Conservation (phyloP, 2,797 vertebrate genomes). For the Falco novaeseelandiae region DNA sequence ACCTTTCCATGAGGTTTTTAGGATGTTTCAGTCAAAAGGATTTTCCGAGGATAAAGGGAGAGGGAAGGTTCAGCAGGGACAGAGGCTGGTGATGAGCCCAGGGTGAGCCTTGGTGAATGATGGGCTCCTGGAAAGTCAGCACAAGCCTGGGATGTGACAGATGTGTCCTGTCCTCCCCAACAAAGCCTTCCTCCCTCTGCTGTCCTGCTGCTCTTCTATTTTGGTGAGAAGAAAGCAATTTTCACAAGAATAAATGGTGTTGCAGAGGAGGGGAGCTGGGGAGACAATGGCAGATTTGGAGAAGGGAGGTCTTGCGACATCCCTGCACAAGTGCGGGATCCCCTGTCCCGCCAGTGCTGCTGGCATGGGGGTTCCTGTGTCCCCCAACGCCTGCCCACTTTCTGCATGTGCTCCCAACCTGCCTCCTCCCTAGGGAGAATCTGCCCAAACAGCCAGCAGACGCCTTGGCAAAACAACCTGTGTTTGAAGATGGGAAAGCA, state of each 20-base stretch:
- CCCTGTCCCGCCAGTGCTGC: fast-evolving
- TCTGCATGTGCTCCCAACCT: neutral
- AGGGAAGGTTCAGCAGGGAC: fast-evolving
- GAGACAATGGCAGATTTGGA: neutral
- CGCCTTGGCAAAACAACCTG: neutral
- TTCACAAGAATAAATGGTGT: neutral
- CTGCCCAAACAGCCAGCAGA: neutral
- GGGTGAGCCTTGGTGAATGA: fast-evolving
- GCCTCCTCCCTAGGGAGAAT: neutral
- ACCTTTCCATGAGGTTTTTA: neutral
- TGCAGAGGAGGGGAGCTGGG: neutral
- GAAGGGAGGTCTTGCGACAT: fast-evolving
- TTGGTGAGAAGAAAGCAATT: neutral
- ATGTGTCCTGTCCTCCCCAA: neutral
- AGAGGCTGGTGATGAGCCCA: neutral
- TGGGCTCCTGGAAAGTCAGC: neutral
- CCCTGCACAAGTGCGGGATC: fast-evolving
- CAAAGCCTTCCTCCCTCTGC: neutral
- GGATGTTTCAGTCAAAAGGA: neutral
- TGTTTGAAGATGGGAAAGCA: neutral
- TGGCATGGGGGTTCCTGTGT: fast-evolving
- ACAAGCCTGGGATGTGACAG: neutral
- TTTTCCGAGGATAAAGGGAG: neutral
- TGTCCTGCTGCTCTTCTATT: neutral
- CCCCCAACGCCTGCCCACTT: neutral